Percentiles rank a stretch among this genome's conserved stretches.
phyloP scores from a whole-genome alignment of 2,888 invertebrate species.

The Drosophila ustulata region DNA sequence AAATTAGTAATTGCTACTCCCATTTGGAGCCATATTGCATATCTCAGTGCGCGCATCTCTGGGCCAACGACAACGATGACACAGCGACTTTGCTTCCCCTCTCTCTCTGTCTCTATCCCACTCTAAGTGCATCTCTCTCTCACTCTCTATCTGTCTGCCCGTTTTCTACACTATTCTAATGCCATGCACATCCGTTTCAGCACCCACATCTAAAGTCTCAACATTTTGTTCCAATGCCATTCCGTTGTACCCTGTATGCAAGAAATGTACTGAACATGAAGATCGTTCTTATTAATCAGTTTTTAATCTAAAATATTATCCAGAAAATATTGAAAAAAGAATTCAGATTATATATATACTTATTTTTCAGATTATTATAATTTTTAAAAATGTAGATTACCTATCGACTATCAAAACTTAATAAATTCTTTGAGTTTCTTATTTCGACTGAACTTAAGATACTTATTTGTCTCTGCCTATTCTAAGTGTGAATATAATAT shows the following conservation, averaged over 20 bases:
- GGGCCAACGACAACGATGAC: constrained; percentile 47
- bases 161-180: constrained; percentile 34
- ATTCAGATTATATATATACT: too few relatives aligned
- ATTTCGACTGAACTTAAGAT: too few relatives aligned
- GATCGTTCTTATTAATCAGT: background rate
- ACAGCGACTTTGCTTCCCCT: background rate
- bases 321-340: too few relatives aligned
- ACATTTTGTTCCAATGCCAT: constrained; percentile 34
- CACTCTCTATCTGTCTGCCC: background rate
- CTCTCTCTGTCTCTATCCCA: background rate
- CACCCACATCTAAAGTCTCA: constrained; percentile 33
- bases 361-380: too few relatives aligned
- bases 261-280: background rate
- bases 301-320: too few relatives aligned
- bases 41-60: constrained; percentile 51
- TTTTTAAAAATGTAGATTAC: too few relatives aligned
- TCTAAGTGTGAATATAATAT: too few relatives aligned
- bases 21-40: constrained; percentile 68
- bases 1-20: constrained; percentile 79
- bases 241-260: constrained; percentile 20
- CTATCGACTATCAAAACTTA: too few relatives aligned
- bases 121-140: background rate
- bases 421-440: too few relatives aligned
- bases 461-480: too few relatives aligned
- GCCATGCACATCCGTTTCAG: constrained; percentile 40